Evolutionary conservation across 2,113 vertebrate species (phyloP).

Genomic region (Engraulis encrasicolus): DNA sequence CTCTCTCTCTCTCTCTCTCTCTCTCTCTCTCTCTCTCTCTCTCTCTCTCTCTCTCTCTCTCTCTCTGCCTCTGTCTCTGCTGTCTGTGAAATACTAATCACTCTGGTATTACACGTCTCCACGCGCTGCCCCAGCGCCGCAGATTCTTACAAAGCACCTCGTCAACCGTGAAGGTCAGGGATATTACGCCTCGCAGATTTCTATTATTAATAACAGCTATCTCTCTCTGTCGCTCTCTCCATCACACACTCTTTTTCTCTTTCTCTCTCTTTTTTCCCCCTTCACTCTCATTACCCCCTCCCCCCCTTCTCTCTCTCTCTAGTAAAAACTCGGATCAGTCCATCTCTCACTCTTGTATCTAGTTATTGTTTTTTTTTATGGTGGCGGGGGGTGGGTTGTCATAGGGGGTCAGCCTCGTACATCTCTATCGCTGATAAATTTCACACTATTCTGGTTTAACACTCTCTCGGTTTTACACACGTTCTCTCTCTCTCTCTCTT

Average conservation of each 20-base stretch:
- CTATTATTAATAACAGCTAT: conserved; percentile 37
- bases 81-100: conserved; percentile 10
- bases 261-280: neutral
- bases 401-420: neutral
- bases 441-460: conserved; percentile 18
- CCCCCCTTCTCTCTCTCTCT: too few species aligned
- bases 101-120: conserved; percentile 4
- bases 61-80: neutral
- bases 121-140: neutral
- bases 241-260: neutral
- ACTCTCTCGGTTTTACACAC: neutral
- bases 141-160: neutral
- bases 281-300: too few species aligned
- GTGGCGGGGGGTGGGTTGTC: neutral
- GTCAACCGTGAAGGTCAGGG: conserved; percentile 37
- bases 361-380: too few species aligned
- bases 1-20: conserved; percentile 25
- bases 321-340: neutral
- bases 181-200: conserved; percentile 27
- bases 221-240: neutral
- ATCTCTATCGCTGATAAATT: neutral
- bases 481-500: neutral
- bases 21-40: conserved; percentile 12
- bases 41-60: conserved; percentile 15
- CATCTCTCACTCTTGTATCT: neutral